Evolutionary conservation across 1,140 invertebrate genomes (phyloP), one percentile per base, ranked within the genome.

Genomic region (Stegodyphus dumicola): DNA sequence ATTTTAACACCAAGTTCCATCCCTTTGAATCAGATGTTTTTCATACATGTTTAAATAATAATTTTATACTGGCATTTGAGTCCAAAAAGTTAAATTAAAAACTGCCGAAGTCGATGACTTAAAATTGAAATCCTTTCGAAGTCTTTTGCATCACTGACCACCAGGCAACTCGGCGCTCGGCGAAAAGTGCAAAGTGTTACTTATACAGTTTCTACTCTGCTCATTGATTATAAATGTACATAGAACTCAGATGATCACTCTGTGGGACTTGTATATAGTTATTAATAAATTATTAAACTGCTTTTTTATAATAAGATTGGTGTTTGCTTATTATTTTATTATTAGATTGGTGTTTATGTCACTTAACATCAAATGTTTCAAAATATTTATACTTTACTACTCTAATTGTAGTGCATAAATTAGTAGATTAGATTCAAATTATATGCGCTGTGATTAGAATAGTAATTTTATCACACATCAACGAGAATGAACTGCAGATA

Each of bases 251-350:
- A 80, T 60, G 33, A 33, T 33, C 78, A 80, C 78, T 71, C 7
- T 53, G 66, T 80, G 67, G 67, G 33, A 80, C 52, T 9, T 80
- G 78, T 80, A 80, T 51, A 80, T 80, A 80, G 78, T 80, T 80
- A 80, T 69, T 80, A 80, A 80, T 80, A 71, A 73, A 80, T 80
- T 80, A 80, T 80, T 80, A 80, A 80, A 80, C 33, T 33, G 48
- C 18, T 52, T 71, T 80, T 80, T 48, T 53, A 67, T 60, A 60
- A 54, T 53, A 18, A 18, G 10, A 6, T 71, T 71, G 69, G 48
- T 6, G 3, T 71, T 71, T 52, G 56, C 15, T 60, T 60, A 60
- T 60, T 15, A 60, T 15, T 60, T 60, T 33, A 33, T 33, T 33
- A 33, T 3, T 33, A 33, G 33, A 33, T 33, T 33, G 33, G 33